Evolutionary conservation across 2,113 vertebrate genomes (phyloP), one percentile per base, ranked within the genome.

Genomic region (Heterochromis multidens): DNA sequence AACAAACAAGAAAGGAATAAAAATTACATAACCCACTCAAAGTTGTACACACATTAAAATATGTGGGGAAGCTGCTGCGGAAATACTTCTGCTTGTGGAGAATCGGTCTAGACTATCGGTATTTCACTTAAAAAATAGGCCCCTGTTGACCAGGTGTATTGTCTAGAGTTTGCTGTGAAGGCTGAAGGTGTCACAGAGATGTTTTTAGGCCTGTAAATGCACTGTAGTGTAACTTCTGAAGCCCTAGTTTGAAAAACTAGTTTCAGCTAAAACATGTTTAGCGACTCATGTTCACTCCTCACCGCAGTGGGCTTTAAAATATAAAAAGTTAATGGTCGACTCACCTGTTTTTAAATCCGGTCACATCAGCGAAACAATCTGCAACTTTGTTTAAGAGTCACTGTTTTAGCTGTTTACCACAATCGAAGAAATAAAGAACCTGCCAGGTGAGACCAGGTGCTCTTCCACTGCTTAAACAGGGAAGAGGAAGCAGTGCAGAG

Each of bases 361-460:
- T 70, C 76, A 82, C 79, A 54, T 83, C 83, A 3, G 10, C 4
- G 7, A 29, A 43, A 85, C 13, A 21, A 10, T 10, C 29, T 14
- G 21, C 11, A 56, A 19, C n/a, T 84, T 43, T 6, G 21, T 12
- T 7, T 23, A 1, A 2, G 23, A 31, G 8, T 31, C 12, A 6
- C 11, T 7, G 1, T n/a, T 62, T 76, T 4, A 1, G 16, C 17
- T 7, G 37, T 57, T 43, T 78, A 0, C 29, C n/a, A 3, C 9
- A 1, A 6, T 2, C 13, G 13, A 35, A 40, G 14, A 1, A 1
- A 63, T 2, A 82, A 86, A 31, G 74, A 2, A 90, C 74, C 87
- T 49, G 79, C 12, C 92, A 93, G 91, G 91, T 93, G 87, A 29
- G 62, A 8, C 62, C 81, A 86, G 82, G 52, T 77, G 58, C 2